Percentiles rank a stretch among this genome's conserved stretches.
Conservation (phyloP, 2,113 vertebrate species). For the Cottus gobio region DNA sequence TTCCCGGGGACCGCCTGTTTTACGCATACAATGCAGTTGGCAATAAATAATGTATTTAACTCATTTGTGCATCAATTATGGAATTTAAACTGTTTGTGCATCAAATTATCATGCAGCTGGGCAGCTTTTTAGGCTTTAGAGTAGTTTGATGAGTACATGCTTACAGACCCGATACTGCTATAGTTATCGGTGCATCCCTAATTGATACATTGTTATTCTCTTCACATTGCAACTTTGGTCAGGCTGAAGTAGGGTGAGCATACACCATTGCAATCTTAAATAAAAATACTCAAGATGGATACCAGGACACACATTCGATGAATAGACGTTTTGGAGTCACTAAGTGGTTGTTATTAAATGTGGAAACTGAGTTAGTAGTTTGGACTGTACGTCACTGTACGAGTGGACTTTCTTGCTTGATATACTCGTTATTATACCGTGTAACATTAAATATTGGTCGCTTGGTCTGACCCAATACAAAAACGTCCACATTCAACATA, state of each 20-base stretch:
- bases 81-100: too few relatives aligned
- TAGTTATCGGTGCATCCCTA: neutral
- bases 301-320: neutral
- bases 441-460: neutral
- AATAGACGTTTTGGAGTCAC: neutral
- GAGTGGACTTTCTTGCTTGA: neutral
- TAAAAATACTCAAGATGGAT: neutral
- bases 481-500: neutral
- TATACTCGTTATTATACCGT: neutral
- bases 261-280: neutral
- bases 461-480: neutral
- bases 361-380: neutral
- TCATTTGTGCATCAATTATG: too few relatives aligned
- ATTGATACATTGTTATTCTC: constrained; percentile 2
- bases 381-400: neutral
- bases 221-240: constrained; percentile 15
- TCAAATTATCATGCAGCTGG: too few relatives aligned
- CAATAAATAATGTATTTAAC: too few relatives aligned
- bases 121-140: too few relatives aligned
- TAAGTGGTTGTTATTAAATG: neutral
- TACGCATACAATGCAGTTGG: too few relatives aligned
- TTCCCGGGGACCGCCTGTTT: too few relatives aligned
- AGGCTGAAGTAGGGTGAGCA: neutral
- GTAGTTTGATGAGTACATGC: neutral
- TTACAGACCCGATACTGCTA: neutral